Evolutionary conservation across 2,888 invertebrate species (phyloP).

Genomic region (Terebella lapidaria): DNA sequence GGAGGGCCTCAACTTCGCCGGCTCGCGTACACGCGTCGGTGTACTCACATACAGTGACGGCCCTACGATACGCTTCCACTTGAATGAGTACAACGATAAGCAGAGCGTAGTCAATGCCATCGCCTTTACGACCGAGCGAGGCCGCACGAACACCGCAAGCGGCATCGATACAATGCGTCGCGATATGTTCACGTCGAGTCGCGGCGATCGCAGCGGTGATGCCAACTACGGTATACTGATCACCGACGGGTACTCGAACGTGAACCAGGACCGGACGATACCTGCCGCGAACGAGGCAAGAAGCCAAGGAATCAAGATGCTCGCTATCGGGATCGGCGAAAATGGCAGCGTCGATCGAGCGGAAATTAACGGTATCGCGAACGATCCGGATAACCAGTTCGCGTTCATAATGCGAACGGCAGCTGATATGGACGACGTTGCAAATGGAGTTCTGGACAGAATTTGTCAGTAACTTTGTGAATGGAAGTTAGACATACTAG

Average conservation of each 20-base stretch:
- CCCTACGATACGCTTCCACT: slow-evolving; percentile 33
- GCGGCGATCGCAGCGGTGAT: slow-evolving; percentile 20
- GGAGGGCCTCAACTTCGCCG: slow-evolving; percentile 23
- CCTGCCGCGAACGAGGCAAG: slow-evolving; percentile 19
- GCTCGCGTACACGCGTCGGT: slow-evolving; percentile 26
- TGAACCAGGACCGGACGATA: slow-evolving; percentile 35
- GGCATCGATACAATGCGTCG: slow-evolving; percentile 22
- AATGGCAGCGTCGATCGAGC: slow-evolving; percentile 11
- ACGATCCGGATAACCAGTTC: slow-evolving; percentile 12
- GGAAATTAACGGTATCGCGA: slow-evolving; percentile 20
- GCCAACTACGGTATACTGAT: slow-evolving; percentile 26
- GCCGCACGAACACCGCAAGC: slow-evolving; percentile 40
- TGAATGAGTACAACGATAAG: slow-evolving; percentile 33
- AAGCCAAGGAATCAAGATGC: slow-evolving; percentile 30
- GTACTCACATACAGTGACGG: slow-evolving; percentile 36
- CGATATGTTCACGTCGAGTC: slow-evolving; percentile 20
- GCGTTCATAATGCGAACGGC: slow-evolving; percentile 6
- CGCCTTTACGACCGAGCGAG: slow-evolving; percentile 37
- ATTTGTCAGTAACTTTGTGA: slow-evolving; percentile 17
- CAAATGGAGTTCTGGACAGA: slow-evolving; percentile 11
- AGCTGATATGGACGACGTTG: slow-evolving; percentile 5
- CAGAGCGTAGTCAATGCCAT: slow-evolving; percentile 37
- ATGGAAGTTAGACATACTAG: no score
- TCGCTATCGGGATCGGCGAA: slow-evolving; percentile 31
- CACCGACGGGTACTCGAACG: slow-evolving; percentile 42